phyloP scores from a whole-genome alignment of 2,797 vertebrate species.

The Alca torda region DNA sequence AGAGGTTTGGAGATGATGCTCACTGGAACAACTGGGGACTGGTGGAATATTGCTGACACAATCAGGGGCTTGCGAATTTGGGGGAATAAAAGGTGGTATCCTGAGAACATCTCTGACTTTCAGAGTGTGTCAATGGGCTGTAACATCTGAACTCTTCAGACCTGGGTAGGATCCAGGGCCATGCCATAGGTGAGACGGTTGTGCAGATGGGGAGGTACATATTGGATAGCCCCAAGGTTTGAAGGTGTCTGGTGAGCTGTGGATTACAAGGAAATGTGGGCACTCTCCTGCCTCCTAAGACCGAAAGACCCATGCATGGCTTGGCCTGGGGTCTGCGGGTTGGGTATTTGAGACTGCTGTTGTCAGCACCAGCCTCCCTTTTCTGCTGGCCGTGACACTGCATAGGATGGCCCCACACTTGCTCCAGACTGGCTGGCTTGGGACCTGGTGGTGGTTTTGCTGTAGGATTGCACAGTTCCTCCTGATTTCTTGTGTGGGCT shows the following conservation, averaged over 20 bases:
- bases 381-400: rapidly evolving
- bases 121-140: neutral
- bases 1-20: neutral
- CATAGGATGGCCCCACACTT: neutral
- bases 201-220: neutral
- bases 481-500: neutral
- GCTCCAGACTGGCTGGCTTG: too few relatives aligned
- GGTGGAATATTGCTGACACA: neutral
- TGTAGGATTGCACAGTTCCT: neutral
- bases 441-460: rapidly evolving
- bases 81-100: neutral
- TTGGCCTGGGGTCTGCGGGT: neutral
- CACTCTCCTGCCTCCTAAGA: neutral
- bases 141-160: neutral
- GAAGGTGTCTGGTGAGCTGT: neutral
- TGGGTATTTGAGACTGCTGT: neutral
- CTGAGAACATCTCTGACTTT: neutral
- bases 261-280: neutral
- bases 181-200: rapidly evolving
- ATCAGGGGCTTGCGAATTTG: neutral
- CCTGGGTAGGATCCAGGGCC: neutral
- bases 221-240: neutral
- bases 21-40: neutral
- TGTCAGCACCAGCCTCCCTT: neutral
- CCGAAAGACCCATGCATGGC: rapidly evolving